These are phyloP conservation scores for Pissodes strobi DNA, from an alignment of 1,140 invertebrate species.

Conservation along the genomic window DNA sequence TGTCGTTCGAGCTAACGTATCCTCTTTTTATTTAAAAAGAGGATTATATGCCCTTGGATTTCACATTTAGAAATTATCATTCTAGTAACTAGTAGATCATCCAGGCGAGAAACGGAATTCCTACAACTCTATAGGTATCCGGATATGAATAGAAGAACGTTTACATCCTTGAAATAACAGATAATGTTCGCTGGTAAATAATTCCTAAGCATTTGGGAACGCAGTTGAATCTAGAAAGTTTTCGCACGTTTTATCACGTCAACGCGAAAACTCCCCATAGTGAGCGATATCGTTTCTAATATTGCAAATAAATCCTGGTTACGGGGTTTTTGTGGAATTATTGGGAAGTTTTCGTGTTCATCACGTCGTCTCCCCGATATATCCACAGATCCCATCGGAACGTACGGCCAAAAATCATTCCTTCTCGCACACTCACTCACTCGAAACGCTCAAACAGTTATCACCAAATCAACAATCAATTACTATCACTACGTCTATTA, in stretches of 20 bases:
- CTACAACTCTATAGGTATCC: too few relatives aligned
- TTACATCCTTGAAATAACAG: neutral
- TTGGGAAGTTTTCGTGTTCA: too few relatives aligned
- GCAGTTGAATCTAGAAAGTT: too few relatives aligned
- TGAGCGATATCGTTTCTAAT: conserved; percentile 18
- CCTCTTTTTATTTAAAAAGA: too few relatives aligned
- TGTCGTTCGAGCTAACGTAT: too few relatives aligned
- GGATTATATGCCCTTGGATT: too few relatives aligned
- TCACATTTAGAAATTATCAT: too few relatives aligned
- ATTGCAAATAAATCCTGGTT: conserved; percentile 26
- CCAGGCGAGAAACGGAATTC: too few relatives aligned
- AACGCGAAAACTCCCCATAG: neutral
- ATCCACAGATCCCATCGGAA: neutral
- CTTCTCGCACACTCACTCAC: neutral
- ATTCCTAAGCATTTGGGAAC: neutral
- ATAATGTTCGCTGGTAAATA: neutral
- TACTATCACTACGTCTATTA: conserved; percentile 43
- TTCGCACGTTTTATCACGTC: too few relatives aligned
- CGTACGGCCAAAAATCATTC: neutral
- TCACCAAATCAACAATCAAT: conserved; percentile 15
- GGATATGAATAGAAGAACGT: too few relatives aligned
- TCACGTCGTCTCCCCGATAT: too few relatives aligned
- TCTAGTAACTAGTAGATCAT: too few relatives aligned
- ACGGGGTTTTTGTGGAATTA: neutral
- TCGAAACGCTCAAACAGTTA: neutral